Conservation (phyloP, 2,113 vertebrate species). For the Mesoclemmys tuberculata region DNA sequence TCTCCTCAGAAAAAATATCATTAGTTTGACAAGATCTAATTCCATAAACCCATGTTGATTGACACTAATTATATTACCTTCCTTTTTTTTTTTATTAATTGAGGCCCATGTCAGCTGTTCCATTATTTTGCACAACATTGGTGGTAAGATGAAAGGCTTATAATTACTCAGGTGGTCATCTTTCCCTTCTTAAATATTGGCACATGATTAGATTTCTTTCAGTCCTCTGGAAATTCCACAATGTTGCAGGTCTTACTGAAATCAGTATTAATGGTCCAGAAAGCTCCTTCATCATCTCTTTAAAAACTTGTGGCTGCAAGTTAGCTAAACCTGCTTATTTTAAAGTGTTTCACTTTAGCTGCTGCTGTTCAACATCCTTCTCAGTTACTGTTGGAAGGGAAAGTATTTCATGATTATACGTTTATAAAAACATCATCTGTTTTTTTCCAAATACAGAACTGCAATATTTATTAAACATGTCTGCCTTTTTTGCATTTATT, state of each 20-base stretch:
- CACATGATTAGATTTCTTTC: not conserved
- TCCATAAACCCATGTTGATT: not conserved
- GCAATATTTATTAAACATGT: constrained; percentile 19
- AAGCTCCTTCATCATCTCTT: not conserved
- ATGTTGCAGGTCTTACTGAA: not conserved
- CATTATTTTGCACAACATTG: not conserved
- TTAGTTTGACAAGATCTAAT: not conserved
- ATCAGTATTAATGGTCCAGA: not conserved
- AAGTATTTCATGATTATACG: constrained; percentile 15
- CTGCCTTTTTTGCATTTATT: not conserved
- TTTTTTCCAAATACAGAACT: not conserved
- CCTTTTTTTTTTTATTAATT: not conserved
- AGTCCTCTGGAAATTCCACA: not conserved
- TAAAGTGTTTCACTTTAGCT: not conserved
- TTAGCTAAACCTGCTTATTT: not conserved
- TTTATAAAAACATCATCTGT: not conserved
- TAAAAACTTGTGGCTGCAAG: not conserved
- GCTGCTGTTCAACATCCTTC: not conserved
- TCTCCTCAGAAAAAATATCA: not conserved
- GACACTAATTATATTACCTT: not conserved
- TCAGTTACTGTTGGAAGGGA: constrained; percentile 9
- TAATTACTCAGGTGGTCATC: not conserved
- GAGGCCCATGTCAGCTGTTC: not conserved
- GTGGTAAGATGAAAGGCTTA: not conserved
- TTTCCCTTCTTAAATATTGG: not conserved